A percentile compares a stretch with the other conserved stretches of the same genome.
Conservation (phyloP, 2,113 vertebrate species). For the Corythornis madagascariensis region DNA sequence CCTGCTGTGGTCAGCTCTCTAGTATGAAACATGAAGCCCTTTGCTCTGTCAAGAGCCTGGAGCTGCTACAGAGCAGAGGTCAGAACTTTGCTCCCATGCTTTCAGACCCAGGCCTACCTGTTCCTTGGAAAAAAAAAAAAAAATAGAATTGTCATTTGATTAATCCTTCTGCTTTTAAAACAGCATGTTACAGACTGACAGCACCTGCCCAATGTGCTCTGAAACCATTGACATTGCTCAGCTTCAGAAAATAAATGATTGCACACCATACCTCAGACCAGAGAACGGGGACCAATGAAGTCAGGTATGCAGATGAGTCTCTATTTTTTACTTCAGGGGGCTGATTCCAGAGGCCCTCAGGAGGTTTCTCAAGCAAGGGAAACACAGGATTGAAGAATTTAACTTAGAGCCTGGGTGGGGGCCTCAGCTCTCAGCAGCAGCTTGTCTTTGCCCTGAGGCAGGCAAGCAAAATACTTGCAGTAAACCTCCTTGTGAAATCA, state of each 20-base stretch:
- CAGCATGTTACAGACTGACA: slow-evolving; percentile 88
- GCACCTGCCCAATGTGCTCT: slow-evolving; percentile 92
- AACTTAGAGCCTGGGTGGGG: neutral
- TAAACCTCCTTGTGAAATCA: neutral
- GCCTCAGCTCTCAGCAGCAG: neutral
- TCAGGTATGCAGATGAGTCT: slow-evolving; percentile 9
- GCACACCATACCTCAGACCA: slow-evolving; percentile 78
- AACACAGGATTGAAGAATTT: neutral
- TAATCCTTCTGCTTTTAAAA: slow-evolving; percentile 21
- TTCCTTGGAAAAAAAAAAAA: neutral
- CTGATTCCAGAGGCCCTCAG: rapidly evolving
- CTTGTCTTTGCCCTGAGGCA: neutral
- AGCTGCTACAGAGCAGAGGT: too few species aligned
- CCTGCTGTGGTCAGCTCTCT: neutral
- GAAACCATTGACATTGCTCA: slow-evolving; percentile 78
- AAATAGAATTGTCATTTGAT: neutral
- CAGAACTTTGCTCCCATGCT: neutral
- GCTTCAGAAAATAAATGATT: slow-evolving; percentile 83
- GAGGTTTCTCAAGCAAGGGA: too few species aligned
- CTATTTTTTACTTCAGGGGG: neutral
- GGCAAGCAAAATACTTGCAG: neutral
- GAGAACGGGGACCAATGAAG: slow-evolving; percentile 75
- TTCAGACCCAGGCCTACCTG: neutral
- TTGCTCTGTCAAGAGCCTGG: neutral
- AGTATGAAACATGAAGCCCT: rapidly evolving